phyloP scores from a whole-genome alignment of 2,797 vertebrate genomes.

The Paratrypauchen microcephalus region DNA sequence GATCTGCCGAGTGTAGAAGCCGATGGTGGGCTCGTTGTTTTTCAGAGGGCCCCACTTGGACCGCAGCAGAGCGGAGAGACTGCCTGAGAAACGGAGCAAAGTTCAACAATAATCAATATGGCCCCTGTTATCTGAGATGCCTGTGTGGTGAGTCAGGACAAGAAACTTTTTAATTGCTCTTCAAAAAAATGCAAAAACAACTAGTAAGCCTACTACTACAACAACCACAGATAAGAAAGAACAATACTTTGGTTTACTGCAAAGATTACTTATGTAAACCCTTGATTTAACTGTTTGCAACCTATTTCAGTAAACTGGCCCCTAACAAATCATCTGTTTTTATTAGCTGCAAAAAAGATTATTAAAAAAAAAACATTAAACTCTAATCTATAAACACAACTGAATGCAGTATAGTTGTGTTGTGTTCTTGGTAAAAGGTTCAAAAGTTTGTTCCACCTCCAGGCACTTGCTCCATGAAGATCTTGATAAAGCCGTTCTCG shows the following conservation, averaged over 20 bases:
- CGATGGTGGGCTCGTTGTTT: slow-evolving; percentile 96
- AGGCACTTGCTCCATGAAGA: slow-evolving; percentile 99
- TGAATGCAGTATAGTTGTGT: not conserved
- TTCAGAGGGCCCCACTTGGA: slow-evolving; percentile 98
- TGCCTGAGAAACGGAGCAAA: slow-evolving; percentile 76
- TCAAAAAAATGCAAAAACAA: not conserved
- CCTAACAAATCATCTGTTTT: too few species aligned
- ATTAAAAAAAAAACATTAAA: too few species aligned
- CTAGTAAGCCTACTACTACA: not conserved
- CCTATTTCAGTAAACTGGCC: too few species aligned
- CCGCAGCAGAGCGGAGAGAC: slow-evolving; percentile 94
- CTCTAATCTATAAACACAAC: not conserved
- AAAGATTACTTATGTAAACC: too few species aligned
- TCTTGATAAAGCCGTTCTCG: slow-evolving; percentile 97
- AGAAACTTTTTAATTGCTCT: not conserved
- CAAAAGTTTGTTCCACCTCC: slow-evolving; percentile 79
- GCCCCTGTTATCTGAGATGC: slow-evolving; percentile 1
- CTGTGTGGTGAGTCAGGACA: not conserved
- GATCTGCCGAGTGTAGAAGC: slow-evolving; percentile 98
- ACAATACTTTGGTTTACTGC: too few species aligned
- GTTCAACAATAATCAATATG: slow-evolving; percentile 9
- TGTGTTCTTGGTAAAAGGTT: not conserved
- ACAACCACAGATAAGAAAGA: not conserved
- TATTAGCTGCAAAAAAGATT: too few species aligned
- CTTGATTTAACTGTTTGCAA: too few species aligned